Base-by-base conservation (phyloP, 2,888 invertebrate species). In the Yponomeuta plumbellus region DNA sequence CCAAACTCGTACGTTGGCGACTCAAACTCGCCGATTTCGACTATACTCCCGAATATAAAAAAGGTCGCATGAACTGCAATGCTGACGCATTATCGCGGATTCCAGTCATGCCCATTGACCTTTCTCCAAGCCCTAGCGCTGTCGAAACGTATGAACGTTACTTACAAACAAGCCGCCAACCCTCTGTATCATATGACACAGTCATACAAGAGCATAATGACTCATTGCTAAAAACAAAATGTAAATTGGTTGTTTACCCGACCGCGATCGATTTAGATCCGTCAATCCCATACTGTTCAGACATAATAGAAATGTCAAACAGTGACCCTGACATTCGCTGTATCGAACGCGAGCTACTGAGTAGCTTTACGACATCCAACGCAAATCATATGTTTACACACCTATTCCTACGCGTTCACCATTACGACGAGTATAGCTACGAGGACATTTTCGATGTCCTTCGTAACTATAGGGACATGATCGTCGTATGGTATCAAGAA, bases 181-280 rank as follows among this genome's bases (percentile, higher is more conserved):
- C 58, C 58, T 58, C 58, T 58, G 58, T 21, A n/a, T 21, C 58
- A n/a, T 58, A 58, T 58, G 58, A 58, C 20, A 58, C 20, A n/a
- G 20, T 58, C 1, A 2, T 58, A 13, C 58, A 58, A 58, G 22
- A 58, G 17, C 22, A 58, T 22, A 58, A 20, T 11, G 22, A 58
- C 17, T 21, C 58, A 1, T 21, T 20, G 17, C 22, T 58, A 22
- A 58, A 58, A 58, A n/a, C 58, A 11, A 58, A 58, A 13, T 58
- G 58, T n/a, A 58, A 58, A 58, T 10, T 58, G n/a, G 17, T 58
- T 11, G 58, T 22, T 58, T 58, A 58, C 22, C 58, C 58, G 10
- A 58, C 58, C n/a, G 20, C 58, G 10, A 58, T 58, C 10, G 58
- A 58, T n/a, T n/a, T 58, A 21, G 20, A 58, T n/a, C 13, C 10